A percentile compares a stretch with the other conserved stretches of the same genome.
These are phyloP conservation scores for Xylocampa areola DNA, from an alignment of 2,888 invertebrate species.

Conservation along the genomic window DNA sequence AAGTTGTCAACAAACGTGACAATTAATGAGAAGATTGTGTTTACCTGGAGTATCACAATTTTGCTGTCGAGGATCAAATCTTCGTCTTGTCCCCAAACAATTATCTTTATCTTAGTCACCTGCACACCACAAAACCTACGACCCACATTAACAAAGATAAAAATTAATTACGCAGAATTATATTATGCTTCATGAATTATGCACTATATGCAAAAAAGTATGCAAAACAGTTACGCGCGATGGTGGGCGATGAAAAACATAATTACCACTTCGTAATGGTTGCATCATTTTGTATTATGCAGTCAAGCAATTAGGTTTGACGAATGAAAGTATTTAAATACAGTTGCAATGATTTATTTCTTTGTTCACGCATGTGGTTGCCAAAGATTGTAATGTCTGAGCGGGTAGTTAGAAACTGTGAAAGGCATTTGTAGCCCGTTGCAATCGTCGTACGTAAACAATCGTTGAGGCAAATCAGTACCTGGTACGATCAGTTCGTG, in stretches of 20 bases:
- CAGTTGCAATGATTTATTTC: slow-evolving; percentile 15
- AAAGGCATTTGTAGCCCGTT: too few relatives aligned
- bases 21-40: too few relatives aligned
- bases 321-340: slow-evolving; percentile 54
- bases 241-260: slow-evolving; percentile 56
- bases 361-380: background rate
- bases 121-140: slow-evolving; percentile 15
- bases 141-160: slow-evolving; percentile 40
- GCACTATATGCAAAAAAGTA: slow-evolving; percentile 53
- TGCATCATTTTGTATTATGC: slow-evolving; percentile 52
- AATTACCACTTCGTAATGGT: slow-evolving; percentile 46
- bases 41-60: too few relatives aligned
- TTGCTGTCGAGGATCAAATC: too few relatives aligned
- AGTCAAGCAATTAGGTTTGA: slow-evolving; percentile 42
- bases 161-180: slow-evolving; percentile 32
- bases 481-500: too few relatives aligned
- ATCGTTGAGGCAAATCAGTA: too few relatives aligned
- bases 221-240: slow-evolving; percentile 52
- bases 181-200: slow-evolving; percentile 46
- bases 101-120: background rate
- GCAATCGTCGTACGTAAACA: too few relatives aligned
- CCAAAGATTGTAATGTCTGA: background rate
- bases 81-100: too few relatives aligned
- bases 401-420: too few relatives aligned
- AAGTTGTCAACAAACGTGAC: too few relatives aligned